These are phyloP conservation scores for Cherax destructor DNA, from an alignment of 1,140 invertebrate species.

Conservation along the genomic window DNA sequence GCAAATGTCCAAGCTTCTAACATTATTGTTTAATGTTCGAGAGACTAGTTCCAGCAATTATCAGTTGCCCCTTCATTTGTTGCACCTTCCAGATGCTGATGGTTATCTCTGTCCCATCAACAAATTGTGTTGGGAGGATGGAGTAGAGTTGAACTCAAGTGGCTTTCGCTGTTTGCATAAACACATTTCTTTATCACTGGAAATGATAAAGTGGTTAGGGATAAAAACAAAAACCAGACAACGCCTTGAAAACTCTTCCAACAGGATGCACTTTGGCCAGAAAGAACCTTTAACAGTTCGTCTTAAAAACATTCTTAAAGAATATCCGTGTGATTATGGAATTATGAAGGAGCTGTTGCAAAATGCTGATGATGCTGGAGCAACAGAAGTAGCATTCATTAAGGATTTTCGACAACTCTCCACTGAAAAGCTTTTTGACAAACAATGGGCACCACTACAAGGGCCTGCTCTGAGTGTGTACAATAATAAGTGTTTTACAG, in stretches of 20 bases:
- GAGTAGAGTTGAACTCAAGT: conserved; percentile 16
- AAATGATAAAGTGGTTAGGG: conserved; percentile 26
- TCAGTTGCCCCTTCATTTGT: neutral
- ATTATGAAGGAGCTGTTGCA: conserved; percentile 57
- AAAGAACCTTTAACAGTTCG: conserved; percentile 37
- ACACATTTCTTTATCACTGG: conserved; percentile 1
- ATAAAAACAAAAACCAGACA: conserved; percentile 45
- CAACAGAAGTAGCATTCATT: conserved; percentile 74
- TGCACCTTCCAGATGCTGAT: conserved; percentile 38
- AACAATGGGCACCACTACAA: conserved; percentile 71
- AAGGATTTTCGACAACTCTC: conserved; percentile 72
- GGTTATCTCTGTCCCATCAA: neutral
- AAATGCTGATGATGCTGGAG: conserved; percentile 74
- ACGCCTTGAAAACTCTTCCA: conserved; percentile 27
- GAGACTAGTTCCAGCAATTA: neutral
- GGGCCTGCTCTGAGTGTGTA: conserved; percentile 74
- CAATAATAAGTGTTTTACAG: conserved; percentile 74
- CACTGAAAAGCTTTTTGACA: conserved; percentile 67
- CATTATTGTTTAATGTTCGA: conserved; percentile 11
- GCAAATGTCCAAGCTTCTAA: conserved; percentile 39
- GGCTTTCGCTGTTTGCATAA: conserved; percentile 25
- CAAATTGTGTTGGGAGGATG: conserved; percentile 31
- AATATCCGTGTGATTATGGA: conserved; percentile 42
- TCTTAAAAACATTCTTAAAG: conserved; percentile 32
- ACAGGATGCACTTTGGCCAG: conserved; percentile 39